Percentiles rank a stretch among this genome's conserved stretches.
Conservation (phyloP, 2,888 invertebrate species). For the Geotrupes spiniger region DNA sequence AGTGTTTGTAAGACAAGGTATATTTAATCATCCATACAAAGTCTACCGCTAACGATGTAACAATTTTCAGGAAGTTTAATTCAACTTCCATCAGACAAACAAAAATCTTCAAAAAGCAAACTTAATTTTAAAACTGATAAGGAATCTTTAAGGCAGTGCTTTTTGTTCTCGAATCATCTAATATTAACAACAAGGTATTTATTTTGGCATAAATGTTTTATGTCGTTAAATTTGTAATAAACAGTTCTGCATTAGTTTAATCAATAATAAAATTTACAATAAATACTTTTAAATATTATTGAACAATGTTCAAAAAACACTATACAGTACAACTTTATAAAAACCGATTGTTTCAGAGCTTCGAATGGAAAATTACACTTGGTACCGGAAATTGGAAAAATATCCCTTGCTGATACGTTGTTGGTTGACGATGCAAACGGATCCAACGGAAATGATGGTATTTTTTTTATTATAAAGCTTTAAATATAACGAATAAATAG, state of each 20-base stretch:
- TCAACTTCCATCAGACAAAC: slow-evolving; percentile 66
- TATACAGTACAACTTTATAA: too few relatives aligned
- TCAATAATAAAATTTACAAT: too few relatives aligned
- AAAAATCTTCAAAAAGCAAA: slow-evolving; percentile 58
- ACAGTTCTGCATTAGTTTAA: not conserved
- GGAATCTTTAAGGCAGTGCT: slow-evolving; percentile 76
- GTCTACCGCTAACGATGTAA: slow-evolving; percentile 1
- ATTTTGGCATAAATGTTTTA: too few relatives aligned
- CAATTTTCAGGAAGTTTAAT: slow-evolving; percentile 65
- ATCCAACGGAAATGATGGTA: slow-evolving; percentile 68
- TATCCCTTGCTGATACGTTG: slow-evolving; percentile 79
- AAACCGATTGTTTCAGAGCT: slow-evolving; percentile 52
- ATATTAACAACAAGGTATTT: slow-evolving; percentile 73
- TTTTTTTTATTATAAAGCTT: slow-evolving; percentile 13
- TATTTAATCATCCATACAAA: slow-evolving; percentile 16
- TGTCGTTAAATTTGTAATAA: not conserved
- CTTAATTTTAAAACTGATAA: slow-evolving; percentile 65
- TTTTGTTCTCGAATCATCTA: slow-evolving; percentile 87
- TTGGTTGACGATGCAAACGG: slow-evolving; percentile 83
- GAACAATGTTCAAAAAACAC: too few relatives aligned
- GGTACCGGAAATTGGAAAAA: slow-evolving; percentile 75
- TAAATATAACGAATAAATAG: not conserved
- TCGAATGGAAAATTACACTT: slow-evolving; percentile 84
- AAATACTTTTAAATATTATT: too few relatives aligned
- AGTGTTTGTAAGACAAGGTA: slow-evolving; percentile 89